Evolutionary conservation across 1,140 invertebrate species (phyloP).

Genomic region (Macrostomum lignano): DNA sequence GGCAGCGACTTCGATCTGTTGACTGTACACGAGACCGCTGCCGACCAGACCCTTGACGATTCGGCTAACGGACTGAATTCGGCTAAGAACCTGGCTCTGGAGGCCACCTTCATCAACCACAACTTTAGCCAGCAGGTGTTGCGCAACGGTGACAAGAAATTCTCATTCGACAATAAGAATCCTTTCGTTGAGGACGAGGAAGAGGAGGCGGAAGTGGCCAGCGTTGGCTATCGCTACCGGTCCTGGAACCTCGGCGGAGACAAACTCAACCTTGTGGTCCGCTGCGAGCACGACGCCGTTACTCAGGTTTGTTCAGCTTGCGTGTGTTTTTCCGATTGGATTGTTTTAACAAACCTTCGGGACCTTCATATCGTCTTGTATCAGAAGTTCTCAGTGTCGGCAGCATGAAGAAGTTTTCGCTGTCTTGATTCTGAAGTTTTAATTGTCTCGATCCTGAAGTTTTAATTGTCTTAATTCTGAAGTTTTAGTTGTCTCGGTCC

Average conservation of each 20-base stretch:
- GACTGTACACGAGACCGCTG: conserved; percentile 88
- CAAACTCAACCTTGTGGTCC: conserved; percentile 56
- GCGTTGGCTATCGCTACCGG: conserved; percentile 76
- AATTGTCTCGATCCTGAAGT: too few relatives aligned
- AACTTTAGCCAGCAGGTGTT: conserved; percentile 92
- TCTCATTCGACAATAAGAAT: conserved; percentile 63
- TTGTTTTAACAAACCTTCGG: too few relatives aligned
- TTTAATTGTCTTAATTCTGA: too few relatives aligned
- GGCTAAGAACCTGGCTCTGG: conserved; percentile 64
- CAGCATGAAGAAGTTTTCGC: too few relatives aligned
- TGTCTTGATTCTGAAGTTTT: too few relatives aligned
- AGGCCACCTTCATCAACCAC: conserved; percentile 96
- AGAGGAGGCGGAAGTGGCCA: conserved; percentile 44
- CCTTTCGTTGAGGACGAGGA: conserved; percentile 78
- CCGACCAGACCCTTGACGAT: conserved; percentile 86
- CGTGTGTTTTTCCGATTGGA: too few relatives aligned
- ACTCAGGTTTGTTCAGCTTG: too few relatives aligned
- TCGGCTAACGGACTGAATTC: conserved; percentile 63
- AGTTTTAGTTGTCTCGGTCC: too few relatives aligned
- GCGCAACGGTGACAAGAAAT: conserved; percentile 42
- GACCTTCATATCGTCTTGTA: too few relatives aligned
- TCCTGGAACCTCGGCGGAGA: conserved; percentile 84
- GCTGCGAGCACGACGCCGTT: conserved; percentile 91
- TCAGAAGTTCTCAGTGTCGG: too few relatives aligned
- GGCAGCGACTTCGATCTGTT: conserved; percentile 83